phyloP scores from a whole-genome alignment of 2,797 vertebrate genomes.

The Tapera naevia region DNA sequence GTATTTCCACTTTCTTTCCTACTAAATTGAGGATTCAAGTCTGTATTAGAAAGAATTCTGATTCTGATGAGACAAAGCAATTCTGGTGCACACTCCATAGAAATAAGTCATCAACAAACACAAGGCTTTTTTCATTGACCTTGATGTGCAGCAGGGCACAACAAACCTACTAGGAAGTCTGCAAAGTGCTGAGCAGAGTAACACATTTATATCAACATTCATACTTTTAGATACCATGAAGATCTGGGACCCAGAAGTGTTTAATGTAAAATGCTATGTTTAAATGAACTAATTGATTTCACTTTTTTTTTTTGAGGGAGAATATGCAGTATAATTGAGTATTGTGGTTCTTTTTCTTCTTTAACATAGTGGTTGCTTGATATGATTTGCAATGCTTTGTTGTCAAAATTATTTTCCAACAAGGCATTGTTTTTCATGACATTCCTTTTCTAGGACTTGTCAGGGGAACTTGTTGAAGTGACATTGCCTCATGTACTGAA shows the following conservation, averaged over 20 bases:
- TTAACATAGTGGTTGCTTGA: neutral
- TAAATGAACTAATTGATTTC: neutral
- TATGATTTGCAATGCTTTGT: neutral
- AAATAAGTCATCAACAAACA: neutral
- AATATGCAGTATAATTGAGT: neutral
- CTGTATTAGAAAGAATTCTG: neutral
- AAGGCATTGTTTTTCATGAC: neutral
- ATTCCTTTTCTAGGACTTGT: neutral
- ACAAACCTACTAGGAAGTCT: neutral
- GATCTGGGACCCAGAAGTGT: neutral
- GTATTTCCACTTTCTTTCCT: neutral
- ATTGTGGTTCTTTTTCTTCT: neutral
- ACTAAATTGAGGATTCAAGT: neutral
- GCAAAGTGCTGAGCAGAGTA: neutral
- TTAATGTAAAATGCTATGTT: neutral
- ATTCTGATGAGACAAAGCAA: neutral
- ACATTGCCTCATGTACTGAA: neutral
- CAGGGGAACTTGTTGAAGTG: neutral
- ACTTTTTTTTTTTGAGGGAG: neutral
- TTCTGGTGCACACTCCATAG: neutral
- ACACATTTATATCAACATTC: neutral
- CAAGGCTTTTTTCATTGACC: neutral
- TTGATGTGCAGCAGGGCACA: neutral
- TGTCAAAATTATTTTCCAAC: neutral
- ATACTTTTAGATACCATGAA: neutral